These are phyloP conservation scores for Drosophila suboccidentalis DNA, from an alignment of 2,888 invertebrate genomes.

Conservation along the genomic window DNA sequence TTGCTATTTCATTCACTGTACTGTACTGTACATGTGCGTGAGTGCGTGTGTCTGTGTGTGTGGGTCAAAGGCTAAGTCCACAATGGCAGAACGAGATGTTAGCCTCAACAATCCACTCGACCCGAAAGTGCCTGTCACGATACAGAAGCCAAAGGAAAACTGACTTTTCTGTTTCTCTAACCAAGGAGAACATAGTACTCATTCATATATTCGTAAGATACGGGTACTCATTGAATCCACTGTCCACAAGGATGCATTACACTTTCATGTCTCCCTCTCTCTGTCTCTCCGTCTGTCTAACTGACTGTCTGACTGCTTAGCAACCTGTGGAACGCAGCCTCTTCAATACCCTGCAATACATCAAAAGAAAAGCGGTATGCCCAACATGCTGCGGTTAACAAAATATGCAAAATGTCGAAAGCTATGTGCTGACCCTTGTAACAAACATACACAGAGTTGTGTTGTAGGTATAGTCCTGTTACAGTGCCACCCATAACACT, in stretches of 20 bases:
- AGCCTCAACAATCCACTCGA: conserved; percentile 55
- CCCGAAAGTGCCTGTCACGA: conserved; percentile 54
- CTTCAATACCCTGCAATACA: conserved; percentile 79
- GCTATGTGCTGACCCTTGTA: conserved; percentile 33
- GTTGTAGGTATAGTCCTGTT: conserved; percentile 7
- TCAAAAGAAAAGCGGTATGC: conserved; percentile 83
- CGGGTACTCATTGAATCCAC: background rate
- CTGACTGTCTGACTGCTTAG: conserved; percentile 48
- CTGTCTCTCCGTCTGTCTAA: background rate
- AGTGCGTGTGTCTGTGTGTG: conserved; percentile 26
- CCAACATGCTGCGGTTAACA: conserved; percentile 61
- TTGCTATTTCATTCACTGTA: conserved; percentile 38
- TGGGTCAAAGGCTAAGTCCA: conserved; percentile 73
- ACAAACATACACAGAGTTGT: background rate
- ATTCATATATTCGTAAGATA: background rate
- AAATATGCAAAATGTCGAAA: conserved; percentile 4
- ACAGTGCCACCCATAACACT: background rate
- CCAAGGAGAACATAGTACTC: conserved; percentile 30
- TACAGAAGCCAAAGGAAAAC: conserved; percentile 27
- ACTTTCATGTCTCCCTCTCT: conserved; percentile 6
- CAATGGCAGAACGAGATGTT: conserved; percentile 65
- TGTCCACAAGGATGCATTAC: conserved; percentile 9
- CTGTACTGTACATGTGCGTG: conserved; percentile 1
- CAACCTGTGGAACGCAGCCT: conserved; percentile 84
- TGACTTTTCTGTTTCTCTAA: conserved; percentile 25